phyloP scores from a whole-genome alignment of 2,888 invertebrate species.

The Phragmatobia fuliginosa region DNA sequence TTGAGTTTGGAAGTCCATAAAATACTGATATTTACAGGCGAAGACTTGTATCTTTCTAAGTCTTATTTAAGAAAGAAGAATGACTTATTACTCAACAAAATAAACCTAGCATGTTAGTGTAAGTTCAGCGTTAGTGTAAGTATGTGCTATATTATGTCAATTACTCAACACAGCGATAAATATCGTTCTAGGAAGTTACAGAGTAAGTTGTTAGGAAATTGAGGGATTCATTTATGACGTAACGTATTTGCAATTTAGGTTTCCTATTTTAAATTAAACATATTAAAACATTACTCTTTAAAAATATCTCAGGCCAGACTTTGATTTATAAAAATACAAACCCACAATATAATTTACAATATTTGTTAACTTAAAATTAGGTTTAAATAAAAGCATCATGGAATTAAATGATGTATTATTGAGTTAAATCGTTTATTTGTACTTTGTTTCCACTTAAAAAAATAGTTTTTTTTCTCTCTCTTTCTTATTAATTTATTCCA shows the following conservation, averaged over 20 bases:
- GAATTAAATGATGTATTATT: no score
- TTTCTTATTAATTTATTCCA: no score
- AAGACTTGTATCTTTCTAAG: neutral
- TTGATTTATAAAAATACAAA: neutral
- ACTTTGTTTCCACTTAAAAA: no score
- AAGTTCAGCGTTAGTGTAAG: slow-evolving; percentile 24
- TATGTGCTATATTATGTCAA: slow-evolving; percentile 34
- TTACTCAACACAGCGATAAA: slow-evolving; percentile 43
- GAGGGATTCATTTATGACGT: slow-evolving; percentile 30
- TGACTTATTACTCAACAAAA: slow-evolving; percentile 6
- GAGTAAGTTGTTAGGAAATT: slow-evolving; percentile 41
- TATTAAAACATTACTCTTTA: no score
- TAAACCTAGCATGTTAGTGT: neutral
- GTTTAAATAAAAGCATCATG: no score
- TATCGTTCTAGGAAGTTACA: slow-evolving; percentile 52
- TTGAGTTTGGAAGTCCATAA: neutral
- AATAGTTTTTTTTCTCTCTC: no score
- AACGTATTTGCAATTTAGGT: slow-evolving; percentile 22
- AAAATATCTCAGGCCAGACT: neutral
- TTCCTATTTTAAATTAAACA: neutral
- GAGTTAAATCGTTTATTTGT: no score
- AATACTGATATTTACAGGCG: neutral
- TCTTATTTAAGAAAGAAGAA: neutral
- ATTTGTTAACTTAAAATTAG: no score
- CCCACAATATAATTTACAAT: no score